phyloP scores from a whole-genome alignment of 2,113 vertebrate species.

The Austrofundulus limnaeus region DNA sequence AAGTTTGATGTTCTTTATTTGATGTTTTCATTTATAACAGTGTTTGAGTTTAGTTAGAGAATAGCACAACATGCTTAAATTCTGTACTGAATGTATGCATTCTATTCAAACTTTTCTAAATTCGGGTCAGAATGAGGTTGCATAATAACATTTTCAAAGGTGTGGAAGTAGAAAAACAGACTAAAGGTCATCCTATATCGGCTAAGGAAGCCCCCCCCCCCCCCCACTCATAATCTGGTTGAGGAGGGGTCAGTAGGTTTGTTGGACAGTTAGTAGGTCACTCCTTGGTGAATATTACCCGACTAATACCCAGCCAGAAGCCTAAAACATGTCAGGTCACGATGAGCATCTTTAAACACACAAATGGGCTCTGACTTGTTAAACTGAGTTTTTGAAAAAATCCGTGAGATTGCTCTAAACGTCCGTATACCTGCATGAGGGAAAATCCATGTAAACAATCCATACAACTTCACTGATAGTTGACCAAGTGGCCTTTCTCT shows the following conservation, averaged over 20 bases:
- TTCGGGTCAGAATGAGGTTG: not conserved
- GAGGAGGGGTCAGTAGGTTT: conserved; percentile 54
- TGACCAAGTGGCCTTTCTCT: conserved; percentile 15
- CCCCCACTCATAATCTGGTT: conserved; percentile 36
- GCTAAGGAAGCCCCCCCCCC: not conserved
- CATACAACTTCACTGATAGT: too few species aligned
- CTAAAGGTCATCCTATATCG: conserved; percentile 28
- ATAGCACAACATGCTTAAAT: too few species aligned
- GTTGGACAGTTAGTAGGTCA: conserved; percentile 52
- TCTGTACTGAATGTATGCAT: too few species aligned
- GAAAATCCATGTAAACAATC: too few species aligned
- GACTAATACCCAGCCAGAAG: conserved; percentile 46
- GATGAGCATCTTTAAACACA: conserved; percentile 18
- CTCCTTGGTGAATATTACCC: conserved; percentile 50
- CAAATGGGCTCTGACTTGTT: too few species aligned
- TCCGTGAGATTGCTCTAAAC: too few species aligned
- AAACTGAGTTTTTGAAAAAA: too few species aligned
- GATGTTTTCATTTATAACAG: too few species aligned
- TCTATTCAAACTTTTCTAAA: not conserved
- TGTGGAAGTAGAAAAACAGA: conserved; percentile 26
- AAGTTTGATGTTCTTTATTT: too few species aligned
- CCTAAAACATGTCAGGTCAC: conserved; percentile 63
- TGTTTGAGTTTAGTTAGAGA: too few species aligned
- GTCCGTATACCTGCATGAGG: too few species aligned
- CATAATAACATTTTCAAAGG: not conserved